phyloP scores from a whole-genome alignment of 1,140 invertebrate genomes.

The Bicyclus anynana region DNA sequence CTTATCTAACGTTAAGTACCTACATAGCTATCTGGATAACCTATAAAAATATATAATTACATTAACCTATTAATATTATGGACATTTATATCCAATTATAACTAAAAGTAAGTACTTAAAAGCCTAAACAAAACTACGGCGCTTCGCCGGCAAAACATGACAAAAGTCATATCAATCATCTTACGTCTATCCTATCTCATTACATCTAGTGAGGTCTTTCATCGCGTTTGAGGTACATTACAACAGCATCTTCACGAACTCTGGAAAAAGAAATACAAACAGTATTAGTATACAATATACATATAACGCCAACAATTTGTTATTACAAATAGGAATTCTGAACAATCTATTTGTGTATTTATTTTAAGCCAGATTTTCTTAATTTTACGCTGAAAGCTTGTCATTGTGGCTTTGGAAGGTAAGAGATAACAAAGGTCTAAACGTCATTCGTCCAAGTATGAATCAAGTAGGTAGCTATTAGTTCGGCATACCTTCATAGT shows the following conservation, averaged over 20 bases:
- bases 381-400: no score
- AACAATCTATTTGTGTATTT: no score
- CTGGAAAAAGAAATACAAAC: slow-evolving; percentile 59
- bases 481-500: slow-evolving; percentile 89
- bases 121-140: slow-evolving; percentile 16
- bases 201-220: slow-evolving; percentile 66
- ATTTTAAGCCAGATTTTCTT: no score
- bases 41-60: slow-evolving; percentile 23
- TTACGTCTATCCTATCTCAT: slow-evolving; percentile 9
- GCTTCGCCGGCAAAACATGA: slow-evolving; percentile 11
- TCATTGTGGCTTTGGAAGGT: no score
- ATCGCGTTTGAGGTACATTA: slow-evolving; percentile 60
- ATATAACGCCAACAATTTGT: no score
- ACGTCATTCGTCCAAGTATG: no score
- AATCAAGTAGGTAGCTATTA: no score
- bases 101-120: slow-evolving; percentile 1
- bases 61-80: slow-evolving; percentile 25
- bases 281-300: no score
- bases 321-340: no score
- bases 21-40: slow-evolving; percentile 10
- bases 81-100: slow-evolving; percentile 20
- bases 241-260: slow-evolving; percentile 81
- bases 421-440: no score
- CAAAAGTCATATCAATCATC: slow-evolving; percentile 15
- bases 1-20: not conserved